Percentiles rank a stretch among this genome's conserved stretches.
These are phyloP conservation scores for Geotrypetes seraphini DNA, from an alignment of 2,797 vertebrate species.

Conservation along the genomic window DNA sequence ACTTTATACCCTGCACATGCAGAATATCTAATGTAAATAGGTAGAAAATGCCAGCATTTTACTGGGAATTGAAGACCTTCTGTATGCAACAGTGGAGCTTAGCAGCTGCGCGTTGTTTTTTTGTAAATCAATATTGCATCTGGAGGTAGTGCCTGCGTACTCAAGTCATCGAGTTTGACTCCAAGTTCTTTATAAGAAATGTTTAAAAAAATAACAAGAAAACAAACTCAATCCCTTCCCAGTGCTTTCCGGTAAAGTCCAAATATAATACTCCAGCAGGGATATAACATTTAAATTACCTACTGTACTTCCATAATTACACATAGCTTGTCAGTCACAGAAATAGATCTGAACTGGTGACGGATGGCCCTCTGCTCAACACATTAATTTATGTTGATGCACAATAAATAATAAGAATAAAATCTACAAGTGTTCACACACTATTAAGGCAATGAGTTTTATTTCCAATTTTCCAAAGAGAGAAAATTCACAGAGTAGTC, in stretches of 20 bases:
- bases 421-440: too few relatives aligned
- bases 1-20: too few relatives aligned
- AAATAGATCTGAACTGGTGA: slow-evolving; percentile 38
- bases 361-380: too few relatives aligned
- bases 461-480: too few relatives aligned
- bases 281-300: slow-evolving; percentile 39
- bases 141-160: slow-evolving; percentile 46
- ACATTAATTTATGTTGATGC: too few relatives aligned
- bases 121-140: slow-evolving; percentile 50
- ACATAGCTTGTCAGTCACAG: slow-evolving; percentile 39
- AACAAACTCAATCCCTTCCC: slow-evolving; percentile 45
- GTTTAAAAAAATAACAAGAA: slow-evolving; percentile 49
- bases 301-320: slow-evolving; percentile 37
- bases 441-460: too few relatives aligned
- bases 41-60: slow-evolving; percentile 44
- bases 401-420: too few relatives aligned
- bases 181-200: slow-evolving; percentile 51
- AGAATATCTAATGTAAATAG: slow-evolving; percentile 58
- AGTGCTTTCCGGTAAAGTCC: slow-evolving; percentile 34
- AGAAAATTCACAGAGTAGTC: too few relatives aligned
- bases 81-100: slow-evolving; percentile 33
- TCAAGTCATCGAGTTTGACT: slow-evolving; percentile 42
- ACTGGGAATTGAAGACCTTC: slow-evolving; percentile 48
- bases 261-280: slow-evolving; percentile 44
- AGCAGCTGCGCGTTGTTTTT: slow-evolving; percentile 42